Conservation (phyloP, 2,113 vertebrate species). For the Muntiacus reevesi region DNA sequence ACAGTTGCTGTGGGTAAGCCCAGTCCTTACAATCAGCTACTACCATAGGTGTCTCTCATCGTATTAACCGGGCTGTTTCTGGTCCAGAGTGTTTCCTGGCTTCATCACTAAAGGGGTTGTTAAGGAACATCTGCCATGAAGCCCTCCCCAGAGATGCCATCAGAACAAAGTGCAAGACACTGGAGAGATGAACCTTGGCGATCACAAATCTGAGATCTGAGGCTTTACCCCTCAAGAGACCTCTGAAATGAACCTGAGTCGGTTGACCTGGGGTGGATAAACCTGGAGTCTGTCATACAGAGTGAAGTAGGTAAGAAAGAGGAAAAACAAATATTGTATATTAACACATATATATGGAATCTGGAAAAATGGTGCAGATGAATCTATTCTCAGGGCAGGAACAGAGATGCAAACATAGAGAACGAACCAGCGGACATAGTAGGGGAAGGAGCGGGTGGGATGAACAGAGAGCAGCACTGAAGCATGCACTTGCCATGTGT, state of each 20-base stretch:
- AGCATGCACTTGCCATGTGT: rapidly evolving
- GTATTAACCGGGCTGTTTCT: not conserved
- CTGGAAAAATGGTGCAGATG: not conserved
- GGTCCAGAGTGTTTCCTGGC: not conserved
- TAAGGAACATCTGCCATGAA: not conserved
- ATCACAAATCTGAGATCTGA: not conserved
- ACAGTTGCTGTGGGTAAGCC: rapidly evolving
- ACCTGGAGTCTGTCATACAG: not conserved
- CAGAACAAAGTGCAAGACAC: not conserved
- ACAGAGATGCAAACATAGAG: not conserved
- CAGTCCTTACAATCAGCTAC: not conserved
- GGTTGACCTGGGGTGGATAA: not conserved
- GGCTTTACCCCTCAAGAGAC: not conserved
- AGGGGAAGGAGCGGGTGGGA: not conserved
- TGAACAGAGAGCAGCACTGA: not conserved
- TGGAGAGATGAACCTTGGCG: not conserved
- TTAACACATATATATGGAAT: not conserved
- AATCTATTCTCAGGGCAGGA: not conserved
- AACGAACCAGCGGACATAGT: not conserved
- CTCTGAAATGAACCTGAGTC: not conserved
- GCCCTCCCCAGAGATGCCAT: not conserved
- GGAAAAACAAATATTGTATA: not conserved
- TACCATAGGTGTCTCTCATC: not conserved
- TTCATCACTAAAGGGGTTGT: not conserved
- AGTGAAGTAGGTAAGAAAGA: not conserved